phyloP scores from a whole-genome alignment of 2,113 vertebrate genomes.

The Panthera tigris region DNA sequence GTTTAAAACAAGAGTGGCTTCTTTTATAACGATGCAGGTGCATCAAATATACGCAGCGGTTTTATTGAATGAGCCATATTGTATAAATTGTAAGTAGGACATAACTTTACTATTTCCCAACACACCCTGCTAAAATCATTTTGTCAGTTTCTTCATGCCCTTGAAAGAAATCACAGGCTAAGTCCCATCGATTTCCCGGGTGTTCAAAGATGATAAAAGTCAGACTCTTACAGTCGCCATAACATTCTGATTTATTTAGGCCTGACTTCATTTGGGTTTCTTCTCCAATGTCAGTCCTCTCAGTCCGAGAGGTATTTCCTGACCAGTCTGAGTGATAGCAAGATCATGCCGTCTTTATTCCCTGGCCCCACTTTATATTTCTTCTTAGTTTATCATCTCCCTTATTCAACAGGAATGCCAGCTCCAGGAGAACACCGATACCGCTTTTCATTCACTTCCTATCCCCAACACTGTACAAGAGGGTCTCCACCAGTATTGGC shows the following conservation, averaged over 20 bases:
- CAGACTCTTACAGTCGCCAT: neutral
- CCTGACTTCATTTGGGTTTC: neutral
- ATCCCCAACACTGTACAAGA: neutral
- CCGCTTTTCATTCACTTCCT: neutral
- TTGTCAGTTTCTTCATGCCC: neutral
- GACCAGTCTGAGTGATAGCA: neutral
- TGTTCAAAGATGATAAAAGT: slow-evolving; percentile 39
- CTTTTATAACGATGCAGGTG: neutral
- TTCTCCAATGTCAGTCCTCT: neutral
- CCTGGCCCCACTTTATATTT: neutral
- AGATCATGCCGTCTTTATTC: neutral
- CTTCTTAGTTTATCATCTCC: neutral
- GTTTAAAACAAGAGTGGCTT: neutral
- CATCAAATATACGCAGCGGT: neutral
- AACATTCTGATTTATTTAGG: neutral
- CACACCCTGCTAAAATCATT: neutral
- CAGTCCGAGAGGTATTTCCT: neutral
- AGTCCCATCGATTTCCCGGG: slow-evolving; percentile 1
- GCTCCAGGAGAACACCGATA: neutral
- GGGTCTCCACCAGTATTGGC: neutral
- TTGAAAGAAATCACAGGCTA: neutral
- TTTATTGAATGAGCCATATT: neutral
- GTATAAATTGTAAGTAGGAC: neutral
- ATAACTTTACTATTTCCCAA: neutral
- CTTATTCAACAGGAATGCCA: neutral